Base-by-base conservation (phyloP, 2,888 invertebrate genomes). In the Pristionchus japonicus region DNA sequence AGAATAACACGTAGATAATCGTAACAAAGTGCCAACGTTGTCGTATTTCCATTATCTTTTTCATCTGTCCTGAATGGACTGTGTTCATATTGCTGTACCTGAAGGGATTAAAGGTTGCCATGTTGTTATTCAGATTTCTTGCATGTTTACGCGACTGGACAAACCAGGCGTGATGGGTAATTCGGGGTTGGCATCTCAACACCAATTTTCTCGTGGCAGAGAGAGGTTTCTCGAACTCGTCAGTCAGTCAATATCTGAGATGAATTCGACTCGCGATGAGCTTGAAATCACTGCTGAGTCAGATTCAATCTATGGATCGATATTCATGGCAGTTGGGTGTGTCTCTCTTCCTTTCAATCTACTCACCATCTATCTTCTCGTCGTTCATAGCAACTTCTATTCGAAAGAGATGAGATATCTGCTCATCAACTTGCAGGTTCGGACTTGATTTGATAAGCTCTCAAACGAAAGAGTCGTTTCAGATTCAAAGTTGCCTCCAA, bases 351-450 rank as follows among this genome's bases (percentile, higher is more conserved):
- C 40, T 40, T n/a, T n/a, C 40, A 74, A 74, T 40, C 74, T 74
- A 6, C 74, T 74, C 74, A 74, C 74, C 20, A 74, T 74, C n/a
- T 37, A n/a, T 40, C 74, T 74, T 1, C 74, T 74, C 6, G 40
- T 23, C 23, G 23, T 20, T 40, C 74, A 40, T n/a, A 74, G 74
- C 40, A 74, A 40, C 23, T 74, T 74, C 74, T 74, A 74, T 13
- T 74, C 40, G 3, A 40, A 20, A 15, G 74, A 74, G 23, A 74
- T 74, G 40, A 17, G 74, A 74, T 74, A 74, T n/a, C n/a, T 74
- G 40, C 74, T 74, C 74, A 40, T 74, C 40, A 74, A 74, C n/a
- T n/a, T 74, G 40, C 74, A 74, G 74, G 74, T 74, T 31, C 6
- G 3, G 34, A 17, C 31, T 0, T 64, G 7, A 20, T 40, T 2